These are phyloP conservation scores for Drosophila borborema DNA, from an alignment of 2,888 invertebrate species.

Conservation along the genomic window DNA sequence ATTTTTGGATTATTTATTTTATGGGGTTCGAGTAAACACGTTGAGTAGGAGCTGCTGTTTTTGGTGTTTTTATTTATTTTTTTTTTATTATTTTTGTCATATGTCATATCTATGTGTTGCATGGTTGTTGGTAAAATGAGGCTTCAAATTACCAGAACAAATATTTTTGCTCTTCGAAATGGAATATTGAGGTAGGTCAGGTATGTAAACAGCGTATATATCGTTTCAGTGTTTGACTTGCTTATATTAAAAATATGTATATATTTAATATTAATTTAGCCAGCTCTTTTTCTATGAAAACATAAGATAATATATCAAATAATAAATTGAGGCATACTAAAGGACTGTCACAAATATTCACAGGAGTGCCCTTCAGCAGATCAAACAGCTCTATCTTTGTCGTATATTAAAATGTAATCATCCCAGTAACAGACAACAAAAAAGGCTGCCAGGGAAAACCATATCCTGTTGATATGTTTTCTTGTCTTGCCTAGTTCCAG, in stretches of 20 bases:
- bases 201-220: slow-evolving; percentile 8
- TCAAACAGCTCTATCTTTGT: background rate
- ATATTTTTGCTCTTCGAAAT: background rate
- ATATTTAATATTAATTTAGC: no score
- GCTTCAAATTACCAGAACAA: slow-evolving; percentile 37
- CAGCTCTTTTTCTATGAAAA: no score
- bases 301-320: background rate
- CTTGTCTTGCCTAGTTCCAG: background rate
- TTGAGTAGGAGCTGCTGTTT: no score
- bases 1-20: slow-evolving; percentile 1
- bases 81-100: no score
- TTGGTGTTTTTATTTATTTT: no score
- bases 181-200: background rate
- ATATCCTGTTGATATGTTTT: slow-evolving; percentile 18
- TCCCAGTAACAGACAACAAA: background rate
- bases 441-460: background rate
- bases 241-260: background rate
- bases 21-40: no score
- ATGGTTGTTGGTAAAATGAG: background rate
- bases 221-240: slow-evolving; percentile 11
- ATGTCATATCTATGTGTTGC: background rate
- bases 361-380: background rate
- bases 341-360: background rate
- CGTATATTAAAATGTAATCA: slow-evolving; percentile 41
- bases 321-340: background rate